A percentile compares a stretch with the other conserved stretches of the same genome.
Evolutionary conservation across 2,797 vertebrate genomes (phyloP).

Genomic region (Paguma larvata): DNA sequence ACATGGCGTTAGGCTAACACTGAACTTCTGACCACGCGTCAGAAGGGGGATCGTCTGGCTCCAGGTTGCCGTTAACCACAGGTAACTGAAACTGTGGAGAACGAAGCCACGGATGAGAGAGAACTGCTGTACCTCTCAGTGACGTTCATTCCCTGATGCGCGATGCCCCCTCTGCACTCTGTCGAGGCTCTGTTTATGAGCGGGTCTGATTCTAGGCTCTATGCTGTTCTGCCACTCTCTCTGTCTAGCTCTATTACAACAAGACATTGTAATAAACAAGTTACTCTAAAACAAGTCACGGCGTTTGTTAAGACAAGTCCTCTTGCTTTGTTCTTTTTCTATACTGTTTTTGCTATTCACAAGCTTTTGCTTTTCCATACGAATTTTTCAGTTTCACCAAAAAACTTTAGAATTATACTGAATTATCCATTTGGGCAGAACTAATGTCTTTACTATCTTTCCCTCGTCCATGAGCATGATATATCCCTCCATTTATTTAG

Average conservation of each 20-base stretch:
- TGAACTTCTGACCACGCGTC: not conserved
- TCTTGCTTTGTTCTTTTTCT: not conserved
- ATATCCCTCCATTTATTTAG: not conserved
- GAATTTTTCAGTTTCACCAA: not conserved
- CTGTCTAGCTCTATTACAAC: not conserved
- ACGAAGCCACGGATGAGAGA: not conserved
- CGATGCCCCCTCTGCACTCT: not conserved
- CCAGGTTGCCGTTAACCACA: not conserved
- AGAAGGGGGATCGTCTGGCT: not conserved
- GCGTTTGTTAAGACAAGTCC: not conserved
- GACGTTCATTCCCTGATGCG: not conserved
- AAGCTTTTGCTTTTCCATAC: not conserved
- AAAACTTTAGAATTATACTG: not conserved
- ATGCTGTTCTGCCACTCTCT: not conserved
- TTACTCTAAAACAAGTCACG: not conserved
- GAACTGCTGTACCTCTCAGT: not conserved
- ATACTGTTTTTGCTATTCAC: not conserved
- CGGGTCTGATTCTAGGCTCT: not conserved
- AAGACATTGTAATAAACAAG: not conserved
- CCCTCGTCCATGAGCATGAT: not conserved
- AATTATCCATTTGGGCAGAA: not conserved
- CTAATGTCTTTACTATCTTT: not conserved
- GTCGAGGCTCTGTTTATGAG: not conserved
- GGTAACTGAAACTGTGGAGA: not conserved
- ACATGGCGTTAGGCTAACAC: not conserved